Base-by-base conservation (phyloP, 1,140 invertebrate genomes). In the Drosophila kohkoa region DNA sequence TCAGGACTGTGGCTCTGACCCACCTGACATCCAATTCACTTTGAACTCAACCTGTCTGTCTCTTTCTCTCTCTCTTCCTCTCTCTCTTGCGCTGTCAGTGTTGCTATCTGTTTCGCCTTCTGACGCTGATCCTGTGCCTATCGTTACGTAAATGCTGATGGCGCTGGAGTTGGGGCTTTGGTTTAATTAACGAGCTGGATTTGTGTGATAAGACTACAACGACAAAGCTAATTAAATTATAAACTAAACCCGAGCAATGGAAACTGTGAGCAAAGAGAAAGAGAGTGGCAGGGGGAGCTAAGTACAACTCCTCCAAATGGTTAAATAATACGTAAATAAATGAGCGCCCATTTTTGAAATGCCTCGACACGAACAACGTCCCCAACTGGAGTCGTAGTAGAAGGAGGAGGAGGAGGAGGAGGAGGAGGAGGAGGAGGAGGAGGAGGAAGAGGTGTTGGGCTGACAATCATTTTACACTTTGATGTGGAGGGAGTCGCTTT, bases 211-310 rank as follows among this genome's bases (percentile, higher is more conserved):
- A 82, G 48, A 13, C 57, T 6, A 51, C 60, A 49, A 63, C 65
- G 76, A 78, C 73, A 89, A 76, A 80, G 59, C 77, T 87, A 87
- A 87, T 87, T 87, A 87, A 89, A 87, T 87, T 89, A 87, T 87
- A 88, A 89, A 76, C 70, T 64, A 71, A 76, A 67, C 64, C 59
- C 25, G 51, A n/a, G 48, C 28, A 45, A 38, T 11, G 6, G 1
- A 48, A 28, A 5, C 6, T 1, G 15, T 8, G 10, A 30, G 25
- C 7, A 25, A 25, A 25, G 20, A 25, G 4, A 25, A 25, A 4
- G 8, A 20, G 41, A 7, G 11, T 3, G 13, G 13, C 3, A 5
- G 13, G 32, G 16, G 20, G 25, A 60, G 38, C n/a, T 25, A 43
- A 30, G 16, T 13, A 16, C 45, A 25, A 43, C 45, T 48, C 7